Conservation (phyloP, 2,797 vertebrate genomes). For the Sciaenops ocellatus region DNA sequence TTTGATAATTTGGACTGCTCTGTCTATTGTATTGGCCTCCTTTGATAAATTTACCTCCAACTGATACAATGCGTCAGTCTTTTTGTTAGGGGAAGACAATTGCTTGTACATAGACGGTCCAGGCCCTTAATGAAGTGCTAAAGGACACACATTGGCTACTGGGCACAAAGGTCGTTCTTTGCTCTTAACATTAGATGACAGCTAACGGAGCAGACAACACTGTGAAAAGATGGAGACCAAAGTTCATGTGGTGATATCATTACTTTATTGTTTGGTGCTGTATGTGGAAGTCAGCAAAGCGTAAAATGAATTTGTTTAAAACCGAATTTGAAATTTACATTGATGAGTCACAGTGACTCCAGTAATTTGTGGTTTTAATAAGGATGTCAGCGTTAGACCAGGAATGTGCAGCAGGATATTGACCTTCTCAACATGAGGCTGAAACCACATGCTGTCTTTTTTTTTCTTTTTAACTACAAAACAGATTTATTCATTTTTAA, state of each 20-base stretch:
- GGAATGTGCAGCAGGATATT: slow-evolving; percentile 13
- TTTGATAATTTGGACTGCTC: slow-evolving; percentile 79
- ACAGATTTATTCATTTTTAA: not conserved
- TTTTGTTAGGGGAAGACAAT: slow-evolving; percentile 80
- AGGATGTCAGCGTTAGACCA: slow-evolving; percentile 27
- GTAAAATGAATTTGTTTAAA: slow-evolving; percentile 58
- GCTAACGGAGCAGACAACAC: slow-evolving; percentile 72
- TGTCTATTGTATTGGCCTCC: slow-evolving; percentile 79
- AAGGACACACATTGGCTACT: slow-evolving; percentile 64
- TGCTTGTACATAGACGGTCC: slow-evolving; percentile 70
- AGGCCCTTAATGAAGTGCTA: slow-evolving; percentile 80
- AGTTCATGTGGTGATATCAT: slow-evolving; percentile 76
- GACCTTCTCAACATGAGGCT: slow-evolving; percentile 20
- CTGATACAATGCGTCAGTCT: slow-evolving; percentile 84
- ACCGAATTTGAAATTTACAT: slow-evolving; percentile 49
- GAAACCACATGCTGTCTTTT: not conserved
- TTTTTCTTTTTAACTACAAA: not conserved
- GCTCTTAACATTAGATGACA: slow-evolving; percentile 76
- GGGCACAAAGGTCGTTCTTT: slow-evolving; percentile 69
- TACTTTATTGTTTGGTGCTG: slow-evolving; percentile 67
- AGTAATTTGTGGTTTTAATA: slow-evolving; percentile 47
- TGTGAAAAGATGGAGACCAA: slow-evolving; percentile 59
- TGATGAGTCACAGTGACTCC: slow-evolving; percentile 69
- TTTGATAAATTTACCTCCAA: slow-evolving; percentile 85
- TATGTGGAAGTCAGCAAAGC: slow-evolving; percentile 65